Conservation (phyloP, 2,113 vertebrate genomes). For the Oxygymnocypris stewartii region DNA sequence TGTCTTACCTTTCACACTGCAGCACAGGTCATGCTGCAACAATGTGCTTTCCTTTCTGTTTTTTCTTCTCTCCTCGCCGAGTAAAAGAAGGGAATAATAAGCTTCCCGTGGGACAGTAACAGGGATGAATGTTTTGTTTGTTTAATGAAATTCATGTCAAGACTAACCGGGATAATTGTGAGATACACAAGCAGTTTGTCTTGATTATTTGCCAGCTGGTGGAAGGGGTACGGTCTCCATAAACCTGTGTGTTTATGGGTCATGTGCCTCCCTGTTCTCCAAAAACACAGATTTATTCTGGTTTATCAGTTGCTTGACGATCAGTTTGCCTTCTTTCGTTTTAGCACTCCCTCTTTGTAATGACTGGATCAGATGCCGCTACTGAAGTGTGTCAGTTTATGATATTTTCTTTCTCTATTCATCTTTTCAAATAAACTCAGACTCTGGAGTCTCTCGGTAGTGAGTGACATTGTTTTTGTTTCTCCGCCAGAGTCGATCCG, state of each 20-base stretch:
- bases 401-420: not conserved
- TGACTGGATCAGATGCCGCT: not conserved
- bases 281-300: not conserved
- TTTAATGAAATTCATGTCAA: constrained; percentile 48
- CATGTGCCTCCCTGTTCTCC: constrained; percentile 17
- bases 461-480: not conserved
- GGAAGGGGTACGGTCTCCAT: constrained; percentile 27
- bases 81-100: constrained; percentile 48
- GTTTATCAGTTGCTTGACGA: constrained; percentile 7
- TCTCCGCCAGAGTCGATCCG: constrained; percentile 55
- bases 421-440: not conserved
- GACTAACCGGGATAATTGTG: constrained; percentile 43
- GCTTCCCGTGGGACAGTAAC: constrained; percentile 30
- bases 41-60: constrained; percentile 39
- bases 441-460: not conserved
- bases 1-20: constrained; percentile 46
- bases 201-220: constrained; percentile 38
- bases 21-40: constrained; percentile 46
- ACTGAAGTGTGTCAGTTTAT: not conserved
- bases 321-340: not conserved
- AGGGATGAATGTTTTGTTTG: constrained; percentile 56
- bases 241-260: constrained; percentile 49
- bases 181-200: constrained; percentile 36
- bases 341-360: not conserved
- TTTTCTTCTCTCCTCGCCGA: constrained; percentile 26